Evolutionary conservation across 2,888 invertebrate genomes (phyloP).

Genomic region (Drosophila suboccidentalis): DNA sequence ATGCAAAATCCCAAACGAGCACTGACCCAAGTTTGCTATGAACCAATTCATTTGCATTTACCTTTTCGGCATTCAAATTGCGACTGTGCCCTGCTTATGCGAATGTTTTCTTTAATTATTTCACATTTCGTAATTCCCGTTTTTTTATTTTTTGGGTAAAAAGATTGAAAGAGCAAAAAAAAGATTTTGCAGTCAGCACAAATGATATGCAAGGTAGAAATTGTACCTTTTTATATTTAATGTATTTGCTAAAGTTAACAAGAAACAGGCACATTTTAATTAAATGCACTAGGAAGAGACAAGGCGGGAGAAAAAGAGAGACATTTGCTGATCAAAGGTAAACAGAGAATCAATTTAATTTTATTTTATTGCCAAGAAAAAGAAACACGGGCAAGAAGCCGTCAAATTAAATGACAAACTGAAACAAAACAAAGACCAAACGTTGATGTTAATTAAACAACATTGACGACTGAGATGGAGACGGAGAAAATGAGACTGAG

Average conservation of each 20-base stretch:
- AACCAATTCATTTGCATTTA: conserved; percentile 10
- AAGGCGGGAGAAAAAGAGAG: neutral
- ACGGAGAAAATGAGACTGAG: neutral
- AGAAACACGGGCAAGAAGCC: conserved; percentile 28
- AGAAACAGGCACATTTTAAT: conserved; percentile 39
- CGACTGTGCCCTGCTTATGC: conserved; percentile 10
- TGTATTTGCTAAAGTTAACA: conserved; percentile 32
- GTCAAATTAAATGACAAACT: conserved; percentile 40
- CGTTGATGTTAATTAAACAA: conserved; percentile 65
- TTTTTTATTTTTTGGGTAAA: conserved; percentile 19
- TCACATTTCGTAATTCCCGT: conserved; percentile 33
- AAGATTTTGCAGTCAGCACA: conserved; percentile 42
- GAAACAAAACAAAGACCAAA: conserved; percentile 27
- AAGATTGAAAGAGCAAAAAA: conserved; percentile 16
- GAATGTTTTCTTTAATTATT: conserved; percentile 47
- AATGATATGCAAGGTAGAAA: conserved; percentile 64
- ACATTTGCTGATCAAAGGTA: conserved; percentile 62
- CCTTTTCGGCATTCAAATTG: conserved; percentile 22
- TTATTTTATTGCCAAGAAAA: conserved; percentile 22
- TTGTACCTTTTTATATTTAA: conserved; percentile 28
- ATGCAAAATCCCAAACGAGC: conserved; percentile 8
- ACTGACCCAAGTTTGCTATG: conserved; percentile 17
- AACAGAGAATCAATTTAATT: conserved; percentile 68
- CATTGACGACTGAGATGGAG: conserved; percentile 30
- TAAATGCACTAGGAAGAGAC: conserved; percentile 36